Conservation (phyloP, 1,140 invertebrate species). For the Andrena cerasifolii region DNA sequence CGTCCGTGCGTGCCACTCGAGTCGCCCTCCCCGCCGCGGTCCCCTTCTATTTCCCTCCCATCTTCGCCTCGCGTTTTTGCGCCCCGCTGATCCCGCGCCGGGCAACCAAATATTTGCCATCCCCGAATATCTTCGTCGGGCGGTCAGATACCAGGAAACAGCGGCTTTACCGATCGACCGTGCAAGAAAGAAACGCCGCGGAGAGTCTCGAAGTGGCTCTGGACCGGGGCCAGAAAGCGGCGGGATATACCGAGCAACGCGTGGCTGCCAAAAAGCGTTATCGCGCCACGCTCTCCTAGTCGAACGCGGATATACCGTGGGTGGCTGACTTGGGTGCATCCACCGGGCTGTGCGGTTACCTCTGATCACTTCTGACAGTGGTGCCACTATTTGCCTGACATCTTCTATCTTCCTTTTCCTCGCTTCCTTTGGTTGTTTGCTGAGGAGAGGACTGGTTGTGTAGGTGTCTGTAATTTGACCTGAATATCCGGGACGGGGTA, state of each 20-base stretch:
- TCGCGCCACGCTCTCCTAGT: neutral
- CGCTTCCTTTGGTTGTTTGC: neutral
- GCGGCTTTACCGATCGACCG: conserved; percentile 12
- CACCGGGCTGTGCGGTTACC: neutral
- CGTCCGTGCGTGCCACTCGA: conserved; percentile 26
- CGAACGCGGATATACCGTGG: neutral
- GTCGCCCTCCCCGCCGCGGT: neutral
- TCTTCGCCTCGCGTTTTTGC: neutral
- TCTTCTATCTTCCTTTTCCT: neutral
- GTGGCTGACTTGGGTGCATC: conserved; percentile 3
- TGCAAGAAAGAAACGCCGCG: conserved; percentile 34
- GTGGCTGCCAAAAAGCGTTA: conserved; percentile 38
- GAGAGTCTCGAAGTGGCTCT: conserved; percentile 27
- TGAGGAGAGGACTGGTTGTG: too few species aligned
- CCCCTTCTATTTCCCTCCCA: neutral
- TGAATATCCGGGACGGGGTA: too few species aligned
- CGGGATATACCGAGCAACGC: conserved; percentile 15
- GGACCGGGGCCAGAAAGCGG: conserved; percentile 22
- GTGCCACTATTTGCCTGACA: too few species aligned
- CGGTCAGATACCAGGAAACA: neutral
- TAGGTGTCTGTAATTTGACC: neutral
- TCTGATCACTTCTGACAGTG: neutral
- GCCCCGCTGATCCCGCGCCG: neutral
- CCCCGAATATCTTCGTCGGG: neutral
- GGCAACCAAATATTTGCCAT: neutral